phyloP scores from a whole-genome alignment of 2,888 invertebrate species.

The Hyposoter didymator region DNA sequence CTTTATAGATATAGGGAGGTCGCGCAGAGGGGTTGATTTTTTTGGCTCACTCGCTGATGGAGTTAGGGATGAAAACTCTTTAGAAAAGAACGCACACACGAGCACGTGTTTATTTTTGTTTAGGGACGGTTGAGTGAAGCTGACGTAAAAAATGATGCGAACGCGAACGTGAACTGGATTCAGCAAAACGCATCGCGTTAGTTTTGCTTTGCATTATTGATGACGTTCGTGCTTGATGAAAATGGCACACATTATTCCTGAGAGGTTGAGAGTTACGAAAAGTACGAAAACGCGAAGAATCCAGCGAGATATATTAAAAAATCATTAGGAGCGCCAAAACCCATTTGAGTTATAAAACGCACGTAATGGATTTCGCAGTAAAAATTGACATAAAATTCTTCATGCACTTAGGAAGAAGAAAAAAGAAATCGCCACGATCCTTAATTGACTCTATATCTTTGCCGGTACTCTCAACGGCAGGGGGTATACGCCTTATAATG shows the following conservation, averaged over 20 bases:
- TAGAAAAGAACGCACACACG: conserved; percentile 9
- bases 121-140: neutral
- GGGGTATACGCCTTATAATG: conserved; percentile 15
- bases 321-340: neutral
- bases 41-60: conserved; percentile 23
- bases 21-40: conserved; percentile 37
- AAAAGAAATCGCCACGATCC: conserved; percentile 30
- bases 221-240: no score
- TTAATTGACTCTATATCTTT: conserved; percentile 60
- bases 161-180: neutral
- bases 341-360: neutral
- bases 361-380: neutral
- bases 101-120: neutral
- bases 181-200: neutral
- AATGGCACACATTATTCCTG: no score
- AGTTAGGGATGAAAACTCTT: conserved; percentile 55
- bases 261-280: no score
- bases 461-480: conserved; percentile 12
- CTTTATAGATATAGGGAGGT: conserved; percentile 55
- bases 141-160: neutral
- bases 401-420: neutral
- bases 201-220: neutral
- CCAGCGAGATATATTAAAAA: neutral
- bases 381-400: neutral
- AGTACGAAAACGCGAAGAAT: neutral